Conservation (phyloP, 1,140 invertebrate genomes). For the Apis mellifera region DNA sequence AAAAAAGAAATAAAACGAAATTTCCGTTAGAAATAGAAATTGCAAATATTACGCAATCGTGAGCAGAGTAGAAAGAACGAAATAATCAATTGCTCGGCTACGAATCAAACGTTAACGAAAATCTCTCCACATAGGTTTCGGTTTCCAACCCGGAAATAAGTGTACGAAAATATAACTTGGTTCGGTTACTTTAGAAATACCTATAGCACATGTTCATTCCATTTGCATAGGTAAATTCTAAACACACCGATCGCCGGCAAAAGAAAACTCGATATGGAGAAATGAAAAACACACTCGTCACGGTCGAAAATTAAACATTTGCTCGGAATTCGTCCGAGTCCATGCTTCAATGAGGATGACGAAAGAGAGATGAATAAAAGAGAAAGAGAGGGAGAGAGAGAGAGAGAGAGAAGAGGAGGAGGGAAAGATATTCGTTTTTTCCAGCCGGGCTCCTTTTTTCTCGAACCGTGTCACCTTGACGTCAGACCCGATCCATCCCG, state of each 20-base stretch:
- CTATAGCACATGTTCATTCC: background rate
- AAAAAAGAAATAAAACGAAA: too few species aligned
- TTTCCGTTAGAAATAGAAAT: too few species aligned
- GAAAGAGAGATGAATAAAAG: background rate
- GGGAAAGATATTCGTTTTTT: conserved; percentile 17
- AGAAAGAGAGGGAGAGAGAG: background rate
- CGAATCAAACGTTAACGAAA: too few species aligned
- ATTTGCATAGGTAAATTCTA: background rate
- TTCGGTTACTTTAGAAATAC: too few species aligned
- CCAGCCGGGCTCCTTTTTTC: background rate
- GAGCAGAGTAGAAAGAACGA: too few species aligned
- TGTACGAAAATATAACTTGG: too few species aligned
- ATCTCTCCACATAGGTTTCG: too few species aligned
- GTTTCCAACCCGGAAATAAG: too few species aligned
- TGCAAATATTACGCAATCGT: too few species aligned
- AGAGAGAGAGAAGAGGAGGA: background rate
- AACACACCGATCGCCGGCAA: background rate
- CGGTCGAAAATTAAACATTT: conserved; percentile 18
- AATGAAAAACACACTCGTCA: conserved; percentile 34
- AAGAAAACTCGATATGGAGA: conserved; percentile 2
- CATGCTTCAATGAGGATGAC: background rate
- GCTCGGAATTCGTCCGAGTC: background rate
- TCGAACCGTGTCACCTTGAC: conserved; percentile 17
- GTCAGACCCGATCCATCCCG: conserved; percentile 10
- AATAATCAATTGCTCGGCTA: too few species aligned